Conservation (phyloP, 2,888 invertebrate species). For the Patella pellucida region DNA sequence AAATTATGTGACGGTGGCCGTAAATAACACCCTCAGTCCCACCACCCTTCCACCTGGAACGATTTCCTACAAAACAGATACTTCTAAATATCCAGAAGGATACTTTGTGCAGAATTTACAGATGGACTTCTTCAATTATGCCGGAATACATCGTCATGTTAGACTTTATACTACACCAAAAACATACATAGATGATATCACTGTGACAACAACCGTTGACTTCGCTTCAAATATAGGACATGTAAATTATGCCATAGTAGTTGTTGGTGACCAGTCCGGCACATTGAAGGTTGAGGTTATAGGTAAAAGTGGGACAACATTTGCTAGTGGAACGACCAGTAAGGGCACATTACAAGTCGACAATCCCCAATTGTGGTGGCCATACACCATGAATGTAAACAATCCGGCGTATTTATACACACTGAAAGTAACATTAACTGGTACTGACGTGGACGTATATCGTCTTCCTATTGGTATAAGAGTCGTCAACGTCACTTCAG, state of each 20-base stretch:
- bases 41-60: constrained; percentile 92
- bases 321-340: constrained; percentile 65
- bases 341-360: constrained; percentile 78
- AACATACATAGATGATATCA: constrained; percentile 87
- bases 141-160: constrained; percentile 95
- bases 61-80: constrained; percentile 65
- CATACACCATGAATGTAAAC: constrained; percentile 81
- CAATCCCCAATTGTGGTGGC: constrained; percentile 91
- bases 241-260: constrained; percentile 44
- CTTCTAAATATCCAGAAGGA: constrained; percentile 75
- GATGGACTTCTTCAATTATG: constrained; percentile 98
- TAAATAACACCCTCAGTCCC: constrained; percentile 91
- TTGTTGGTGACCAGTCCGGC: constrained; percentile 25
- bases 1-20: constrained; percentile 85
- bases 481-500: constrained; percentile 83
- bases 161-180: constrained; percentile 89
- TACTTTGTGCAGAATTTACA: constrained; percentile 83
- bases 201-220: constrained; percentile 77
- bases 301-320: constrained; percentile 50
- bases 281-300: constrained; percentile 43
- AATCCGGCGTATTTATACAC: constrained; percentile 52
- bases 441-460: constrained; percentile 80
- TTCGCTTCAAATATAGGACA: constrained; percentile 37
- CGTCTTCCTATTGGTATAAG: constrained; percentile 90
- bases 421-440: constrained; percentile 38